Base-by-base conservation (phyloP, 2,797 vertebrate species). In the Coccyzus lansbergi region DNA sequence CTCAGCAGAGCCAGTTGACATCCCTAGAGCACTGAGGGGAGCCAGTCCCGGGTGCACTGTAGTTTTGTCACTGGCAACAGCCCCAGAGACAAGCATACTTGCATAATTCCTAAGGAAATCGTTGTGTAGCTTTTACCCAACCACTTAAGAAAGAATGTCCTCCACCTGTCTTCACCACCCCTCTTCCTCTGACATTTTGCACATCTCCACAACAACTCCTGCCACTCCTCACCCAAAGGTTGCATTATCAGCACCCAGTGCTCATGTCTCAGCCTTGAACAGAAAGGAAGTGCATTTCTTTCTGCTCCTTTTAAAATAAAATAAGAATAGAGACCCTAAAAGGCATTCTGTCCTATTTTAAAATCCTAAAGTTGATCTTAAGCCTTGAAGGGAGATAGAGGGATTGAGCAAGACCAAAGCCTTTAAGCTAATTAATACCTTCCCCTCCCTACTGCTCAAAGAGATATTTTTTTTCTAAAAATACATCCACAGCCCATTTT, bases 381-480 rank as follows among this genome's bases (percentile, higher is more conserved):
- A 92, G 78, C 63, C 55, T 95, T 0, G 6, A 67, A 95, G 70
- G 68, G 70, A 97, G 93, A 94, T 26, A 55, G 60, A 94, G 72
- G 72, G 68, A 93, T 56, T 65, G 90, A 97, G 83, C 1, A 22
- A 95, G 65, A 88, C 92, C 92, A 96, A 97, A 97, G 95, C 86
- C 88, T 95, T 95, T 97, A 93, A 96, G 94, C 92, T 97, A 97
- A 97, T 97, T 96, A 96, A 95, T 96, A 94, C 81, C 29, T 94
- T 95, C 77, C 82, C 60, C 87, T 93, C 89, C 87, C 90, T 84
- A 29, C 63, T 85, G 70, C 52, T 86, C 42, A 60, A 31, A 96
- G 77, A 94, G 36, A 64, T 44, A n/a, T 48, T 83, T 74, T 94
- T 95, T 92, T 87, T 80, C 94, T 96, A 97, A 95, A 97, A 97